Conservation (phyloP, 2,113 vertebrate species). For the Embiotoca jacksoni region DNA sequence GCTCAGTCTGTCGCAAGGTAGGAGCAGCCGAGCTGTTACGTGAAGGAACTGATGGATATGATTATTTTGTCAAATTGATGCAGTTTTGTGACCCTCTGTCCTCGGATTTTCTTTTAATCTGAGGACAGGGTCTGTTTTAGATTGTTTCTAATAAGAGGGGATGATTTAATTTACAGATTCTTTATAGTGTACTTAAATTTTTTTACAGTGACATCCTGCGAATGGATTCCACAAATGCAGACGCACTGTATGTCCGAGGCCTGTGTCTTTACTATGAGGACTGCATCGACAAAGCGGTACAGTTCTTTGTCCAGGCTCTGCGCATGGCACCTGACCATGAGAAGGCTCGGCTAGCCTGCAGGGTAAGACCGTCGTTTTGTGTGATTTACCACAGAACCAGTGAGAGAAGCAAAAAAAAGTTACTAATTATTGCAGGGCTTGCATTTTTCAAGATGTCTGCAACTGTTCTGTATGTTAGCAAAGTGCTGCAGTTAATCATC, state of each 20-base stretch:
- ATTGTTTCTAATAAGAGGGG: no score
- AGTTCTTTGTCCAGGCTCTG: conserved; percentile 96
- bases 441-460: no score
- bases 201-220: conserved; percentile 91
- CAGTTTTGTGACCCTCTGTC: no score
- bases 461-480: no score
- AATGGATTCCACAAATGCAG: conserved; percentile 94
- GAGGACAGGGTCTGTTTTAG: no score
- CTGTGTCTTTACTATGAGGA: conserved; percentile 98
- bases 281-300: conserved; percentile 96
- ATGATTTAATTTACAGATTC: neutral
- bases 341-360: conserved; percentile 93
- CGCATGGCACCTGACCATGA: conserved; percentile 96
- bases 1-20: conserved; percentile 97
- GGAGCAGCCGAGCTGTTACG: neutral
- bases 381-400: neutral
- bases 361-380: conserved; percentile 81
- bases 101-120: no score
- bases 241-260: conserved; percentile 94
- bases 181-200: neutral
- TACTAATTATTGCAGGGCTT: no score
- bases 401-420: neutral
- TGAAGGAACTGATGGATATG: neutral
- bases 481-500: no score
- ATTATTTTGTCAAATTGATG: no score